Base-by-base conservation (phyloP, 2,888 invertebrate genomes). In the Cerceris ruficornis region DNA sequence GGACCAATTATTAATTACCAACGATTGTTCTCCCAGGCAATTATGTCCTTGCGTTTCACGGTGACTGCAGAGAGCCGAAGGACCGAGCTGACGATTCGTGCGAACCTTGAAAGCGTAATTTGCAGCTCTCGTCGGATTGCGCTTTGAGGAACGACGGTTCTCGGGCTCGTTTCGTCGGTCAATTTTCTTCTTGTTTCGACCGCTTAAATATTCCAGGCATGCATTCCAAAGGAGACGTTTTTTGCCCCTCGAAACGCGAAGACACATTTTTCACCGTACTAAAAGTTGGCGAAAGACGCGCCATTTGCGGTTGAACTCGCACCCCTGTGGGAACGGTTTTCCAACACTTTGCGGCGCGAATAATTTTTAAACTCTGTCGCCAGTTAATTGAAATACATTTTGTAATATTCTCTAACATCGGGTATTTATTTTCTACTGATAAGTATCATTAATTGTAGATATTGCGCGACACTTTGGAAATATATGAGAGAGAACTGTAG, bases 101-200 rank as follows among this genome's bases (percentile, higher is more conserved):
- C 0, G 17, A 17, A 15, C 9, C 17, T 55, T 55, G 64, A 65
- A 58, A 70, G 28, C 50, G 58, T 65, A 58, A 70, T 70, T 70
- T 43, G 28, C 69, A 28, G 60, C n/a, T 41, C 7, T 13, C 4
- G 41, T 17, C 6, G 50, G 50, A 50, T 50, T n/a, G n/a, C 50
- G 50, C n/a, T 11, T 55, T 55, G 17, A 15, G 17, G 17, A 55
- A 15, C 28, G 55, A 55, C 50, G 11, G 50, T 50, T 11, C 28
- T 28, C 11, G 46, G 8, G 46, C 46, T 46, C 46, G 46, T 46
- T 46, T 46, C 46, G 11, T 46, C 9, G 46, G 46, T 46, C 46
- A 11, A 46, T 46, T 46, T 46, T 46, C 46, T 46, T 46, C 11
- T 46, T 11, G 11, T 46, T 46, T 11, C 9, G 9, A 46, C 46